These are phyloP conservation scores for Neogobius melanostomus DNA, from an alignment of 2,113 vertebrate species.

Conservation along the genomic window DNA sequence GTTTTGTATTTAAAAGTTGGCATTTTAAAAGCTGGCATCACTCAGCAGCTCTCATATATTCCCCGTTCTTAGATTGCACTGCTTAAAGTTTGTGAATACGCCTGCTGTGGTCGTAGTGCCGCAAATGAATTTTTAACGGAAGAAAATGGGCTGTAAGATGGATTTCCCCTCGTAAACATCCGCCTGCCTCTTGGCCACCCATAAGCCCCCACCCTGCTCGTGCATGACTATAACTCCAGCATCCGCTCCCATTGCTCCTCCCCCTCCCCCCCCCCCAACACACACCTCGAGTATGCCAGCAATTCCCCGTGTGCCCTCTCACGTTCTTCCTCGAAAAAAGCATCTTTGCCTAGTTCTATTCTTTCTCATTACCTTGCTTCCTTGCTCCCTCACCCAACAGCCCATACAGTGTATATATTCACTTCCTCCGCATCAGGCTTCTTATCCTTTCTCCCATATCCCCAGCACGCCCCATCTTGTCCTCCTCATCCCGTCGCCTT, in stretches of 20 bases:
- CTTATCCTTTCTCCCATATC: not conserved
- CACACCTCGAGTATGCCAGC: conserved; percentile 29
- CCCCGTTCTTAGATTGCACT: conserved; percentile 9
- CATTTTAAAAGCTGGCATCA: not conserved
- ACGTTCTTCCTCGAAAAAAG: conserved; percentile 1
- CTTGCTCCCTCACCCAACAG: not conserved
- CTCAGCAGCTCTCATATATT: not conserved
- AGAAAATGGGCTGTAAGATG: conserved; percentile 34
- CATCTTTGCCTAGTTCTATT: not conserved
- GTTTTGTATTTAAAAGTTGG: not conserved
- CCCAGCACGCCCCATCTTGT: conserved; percentile 10
- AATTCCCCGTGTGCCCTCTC: not conserved
- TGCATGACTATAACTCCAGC: conserved; percentile 4
- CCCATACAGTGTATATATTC: conserved; percentile 12
- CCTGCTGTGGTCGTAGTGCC: conserved; percentile 14
- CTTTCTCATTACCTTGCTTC: not conserved
- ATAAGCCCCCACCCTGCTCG: not conserved
- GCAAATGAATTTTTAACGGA: conserved; percentile 18
- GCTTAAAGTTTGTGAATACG: not conserved
- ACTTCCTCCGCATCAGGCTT: conserved; percentile 1
- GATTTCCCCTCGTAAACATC: conserved; percentile 48
- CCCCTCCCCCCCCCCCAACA: conserved; percentile 38
- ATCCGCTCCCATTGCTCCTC: not conserved
- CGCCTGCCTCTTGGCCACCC: conserved; percentile 7
- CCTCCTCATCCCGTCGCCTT: conserved; percentile 22